phyloP scores from a whole-genome alignment of 2,113 vertebrate genomes.

The Sprattus sprattus region DNA sequence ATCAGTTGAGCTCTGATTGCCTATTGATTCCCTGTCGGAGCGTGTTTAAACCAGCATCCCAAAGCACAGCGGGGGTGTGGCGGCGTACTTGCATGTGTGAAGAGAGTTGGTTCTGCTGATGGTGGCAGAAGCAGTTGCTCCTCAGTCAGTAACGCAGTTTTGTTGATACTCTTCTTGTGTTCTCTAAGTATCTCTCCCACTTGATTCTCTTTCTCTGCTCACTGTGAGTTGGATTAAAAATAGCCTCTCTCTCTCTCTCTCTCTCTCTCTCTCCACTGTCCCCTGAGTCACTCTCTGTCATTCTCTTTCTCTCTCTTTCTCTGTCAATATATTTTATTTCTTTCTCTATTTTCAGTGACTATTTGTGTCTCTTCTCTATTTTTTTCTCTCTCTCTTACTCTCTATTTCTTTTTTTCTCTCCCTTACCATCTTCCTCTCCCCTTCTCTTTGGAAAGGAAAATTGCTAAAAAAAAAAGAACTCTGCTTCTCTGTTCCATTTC shows the following conservation, averaged over 20 bases:
- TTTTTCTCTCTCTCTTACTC: background rate
- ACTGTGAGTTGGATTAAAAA: background rate
- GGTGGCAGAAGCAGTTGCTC: background rate
- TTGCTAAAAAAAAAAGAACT: no score
- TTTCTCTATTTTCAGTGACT: background rate
- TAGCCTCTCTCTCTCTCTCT: background rate
- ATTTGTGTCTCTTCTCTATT: background rate
- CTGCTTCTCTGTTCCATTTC: background rate
- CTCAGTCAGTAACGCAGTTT: background rate
- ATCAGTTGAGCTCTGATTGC: conserved; percentile 43
- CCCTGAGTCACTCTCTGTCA: background rate
- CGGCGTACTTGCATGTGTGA: conserved; percentile 17
- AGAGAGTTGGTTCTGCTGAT: background rate
- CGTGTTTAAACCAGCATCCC: conserved; percentile 31
- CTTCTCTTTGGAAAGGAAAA: no score
- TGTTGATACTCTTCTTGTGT: background rate
- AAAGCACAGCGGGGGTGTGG: background rate
- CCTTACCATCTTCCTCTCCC: background rate
- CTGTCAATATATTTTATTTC: background rate
- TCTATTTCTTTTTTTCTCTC: background rate
- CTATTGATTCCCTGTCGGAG: conserved; percentile 51
- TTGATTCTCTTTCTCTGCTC: background rate
- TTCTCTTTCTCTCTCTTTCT: no score
- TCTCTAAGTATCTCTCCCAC: background rate
- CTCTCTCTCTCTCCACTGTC: background rate